Evolutionary conservation across 2,113 vertebrate species (phyloP).

Genomic region (Baryphthengus martii): DNA sequence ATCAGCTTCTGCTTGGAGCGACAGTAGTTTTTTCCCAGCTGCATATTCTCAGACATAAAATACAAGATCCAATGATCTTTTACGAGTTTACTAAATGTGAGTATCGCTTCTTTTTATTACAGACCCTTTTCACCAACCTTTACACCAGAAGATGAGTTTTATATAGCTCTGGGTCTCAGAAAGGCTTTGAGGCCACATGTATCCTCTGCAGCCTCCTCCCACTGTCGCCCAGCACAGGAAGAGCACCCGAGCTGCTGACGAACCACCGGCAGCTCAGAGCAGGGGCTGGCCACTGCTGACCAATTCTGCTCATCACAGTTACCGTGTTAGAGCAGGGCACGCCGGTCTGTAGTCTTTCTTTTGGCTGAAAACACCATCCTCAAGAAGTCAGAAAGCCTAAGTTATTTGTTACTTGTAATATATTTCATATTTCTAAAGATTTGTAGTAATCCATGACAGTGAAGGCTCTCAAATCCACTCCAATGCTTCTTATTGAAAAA

Average conservation of each 20-base stretch:
- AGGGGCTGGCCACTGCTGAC: not conserved
- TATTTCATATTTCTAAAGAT: conserved; percentile 17
- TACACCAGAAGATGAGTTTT: not conserved
- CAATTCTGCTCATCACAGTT: not conserved
- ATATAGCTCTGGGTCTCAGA: not conserved
- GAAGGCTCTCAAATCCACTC: conserved; percentile 35
- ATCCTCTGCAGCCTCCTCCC: not conserved
- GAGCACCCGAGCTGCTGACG: not conserved
- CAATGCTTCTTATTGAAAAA: conserved; percentile 40
- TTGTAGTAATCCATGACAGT: not conserved
- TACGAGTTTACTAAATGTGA: not conserved
- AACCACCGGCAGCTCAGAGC: fast-evolving
- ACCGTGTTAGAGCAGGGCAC: not conserved
- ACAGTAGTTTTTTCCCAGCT: not conserved
- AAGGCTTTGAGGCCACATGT: not conserved
- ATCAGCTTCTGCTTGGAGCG: not conserved
- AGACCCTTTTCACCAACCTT: not conserved
- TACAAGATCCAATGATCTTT: not conserved
- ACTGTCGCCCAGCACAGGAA: not conserved
- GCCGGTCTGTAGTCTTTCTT: not conserved
- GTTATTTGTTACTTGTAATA: conserved; percentile 19
- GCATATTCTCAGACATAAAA: not conserved
- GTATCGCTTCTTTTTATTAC: not conserved
- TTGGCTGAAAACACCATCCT: not conserved
- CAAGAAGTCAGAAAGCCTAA: not conserved